Conservation (phyloP, 64 coral and sea anemone genomes). For the Montipora foliosa region DNA sequence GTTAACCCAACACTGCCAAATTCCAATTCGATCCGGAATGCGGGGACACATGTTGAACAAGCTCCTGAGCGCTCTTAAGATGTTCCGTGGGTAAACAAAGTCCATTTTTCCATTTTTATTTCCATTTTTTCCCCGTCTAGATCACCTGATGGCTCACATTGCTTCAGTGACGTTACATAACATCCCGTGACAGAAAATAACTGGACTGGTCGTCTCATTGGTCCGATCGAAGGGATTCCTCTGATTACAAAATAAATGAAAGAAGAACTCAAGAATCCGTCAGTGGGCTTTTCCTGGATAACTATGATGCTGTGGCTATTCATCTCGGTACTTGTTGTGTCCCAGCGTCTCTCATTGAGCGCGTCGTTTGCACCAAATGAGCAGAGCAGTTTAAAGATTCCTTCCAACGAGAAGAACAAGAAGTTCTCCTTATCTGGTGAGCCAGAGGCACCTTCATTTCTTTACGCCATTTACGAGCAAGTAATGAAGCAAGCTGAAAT, state of each 20-base stretch:
- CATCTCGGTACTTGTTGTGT: neutral
- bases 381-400: neutral
- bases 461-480: neutral
- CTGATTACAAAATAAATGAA: neutral
- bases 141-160: no score
- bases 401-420: neutral
- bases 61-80: no score
- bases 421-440: neutral
- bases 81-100: no score
- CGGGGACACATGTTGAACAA: no score
- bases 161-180: no score
- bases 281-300: no score
- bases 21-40: no score
- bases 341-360: neutral
- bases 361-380: neutral
- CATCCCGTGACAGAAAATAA: no score
- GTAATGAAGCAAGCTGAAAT: neutral
- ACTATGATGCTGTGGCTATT: neutral
- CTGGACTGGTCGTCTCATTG: no score
- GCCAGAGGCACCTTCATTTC: neutral
- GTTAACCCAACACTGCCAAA: no score
- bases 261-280: neutral
- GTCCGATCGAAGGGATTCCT: neutral
- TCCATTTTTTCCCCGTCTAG: no score
- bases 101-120: no score